Conservation (phyloP, 2,113 vertebrate genomes). For the Gymnorhina tibicen region DNA sequence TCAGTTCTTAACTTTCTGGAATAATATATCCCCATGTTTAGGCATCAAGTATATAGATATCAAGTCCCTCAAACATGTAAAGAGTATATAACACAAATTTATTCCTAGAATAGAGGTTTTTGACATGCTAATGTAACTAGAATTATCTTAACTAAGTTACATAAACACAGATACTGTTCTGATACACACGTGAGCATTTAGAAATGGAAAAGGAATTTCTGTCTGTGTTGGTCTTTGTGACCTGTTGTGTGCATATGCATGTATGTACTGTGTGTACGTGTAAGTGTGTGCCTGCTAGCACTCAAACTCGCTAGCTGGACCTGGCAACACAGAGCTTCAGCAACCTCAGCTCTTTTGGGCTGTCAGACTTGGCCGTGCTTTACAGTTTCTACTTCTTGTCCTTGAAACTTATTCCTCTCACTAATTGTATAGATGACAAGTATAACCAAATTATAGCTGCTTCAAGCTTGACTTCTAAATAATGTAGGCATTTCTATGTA, state of each 20-base stretch:
- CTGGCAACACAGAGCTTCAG: not conserved
- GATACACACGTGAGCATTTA: not conserved
- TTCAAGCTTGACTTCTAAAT: not conserved
- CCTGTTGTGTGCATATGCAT: not conserved
- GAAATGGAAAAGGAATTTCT: not conserved
- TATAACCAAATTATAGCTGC: not conserved
- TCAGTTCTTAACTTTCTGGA: not conserved
- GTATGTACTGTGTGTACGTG: accelerated
- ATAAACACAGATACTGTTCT: not conserved
- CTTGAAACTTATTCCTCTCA: not conserved
- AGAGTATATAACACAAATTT: not conserved
- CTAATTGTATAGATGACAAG: not conserved
- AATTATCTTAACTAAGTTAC: not conserved
- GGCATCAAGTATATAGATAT: not conserved
- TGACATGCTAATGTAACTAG: not conserved
- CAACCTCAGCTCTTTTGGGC: not conserved
- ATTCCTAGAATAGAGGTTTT: not conserved
- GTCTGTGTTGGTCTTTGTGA: not conserved
- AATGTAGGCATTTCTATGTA: not conserved
- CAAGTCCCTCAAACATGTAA: not conserved
- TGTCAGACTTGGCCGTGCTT: not conserved
- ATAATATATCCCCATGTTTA: not conserved
- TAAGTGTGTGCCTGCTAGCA: not conserved
- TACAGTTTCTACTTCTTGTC: not conserved
- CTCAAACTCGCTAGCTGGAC: not conserved